A percentile compares a stretch with the other conserved stretches of the same genome.
phyloP scores from a whole-genome alignment of 2,888 invertebrate species.

The Nemurella pictetii region DNA sequence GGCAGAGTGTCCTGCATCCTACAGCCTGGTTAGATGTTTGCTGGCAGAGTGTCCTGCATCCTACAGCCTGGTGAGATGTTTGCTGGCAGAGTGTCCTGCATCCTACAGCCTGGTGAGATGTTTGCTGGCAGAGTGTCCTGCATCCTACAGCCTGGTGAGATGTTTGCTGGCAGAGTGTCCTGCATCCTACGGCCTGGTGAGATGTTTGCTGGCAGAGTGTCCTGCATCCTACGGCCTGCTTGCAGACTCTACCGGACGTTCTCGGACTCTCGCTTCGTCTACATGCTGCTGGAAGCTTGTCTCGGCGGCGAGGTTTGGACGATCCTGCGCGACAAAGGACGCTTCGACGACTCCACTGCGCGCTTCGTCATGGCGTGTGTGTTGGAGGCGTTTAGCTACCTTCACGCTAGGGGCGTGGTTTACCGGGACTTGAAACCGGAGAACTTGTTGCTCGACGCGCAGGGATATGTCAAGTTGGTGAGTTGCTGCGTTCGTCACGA shows the following conservation, averaged over 20 bases:
- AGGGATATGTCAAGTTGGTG: slow-evolving; percentile 68
- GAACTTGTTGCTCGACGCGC: slow-evolving; percentile 64
- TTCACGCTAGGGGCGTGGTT: slow-evolving; percentile 66
- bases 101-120: no score
- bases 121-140: no score
- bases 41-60: no score
- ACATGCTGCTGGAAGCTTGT: slow-evolving; percentile 73
- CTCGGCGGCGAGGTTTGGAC: slow-evolving; percentile 76
- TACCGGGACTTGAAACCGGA: slow-evolving; percentile 71
- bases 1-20: no score
- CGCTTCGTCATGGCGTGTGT: slow-evolving; percentile 71
- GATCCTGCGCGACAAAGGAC: slow-evolving; percentile 65
- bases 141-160: no score
- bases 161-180: no score
- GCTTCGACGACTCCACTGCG: slow-evolving; percentile 66
- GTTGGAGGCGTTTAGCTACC: slow-evolving; percentile 69
- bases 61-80: no score
- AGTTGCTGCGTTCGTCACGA: slow-evolving; percentile 39
- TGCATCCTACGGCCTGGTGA: no score
- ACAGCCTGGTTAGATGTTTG: no score
- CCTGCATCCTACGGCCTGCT: no score
- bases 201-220: no score
- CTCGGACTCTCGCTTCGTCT: slow-evolving; percentile 69
- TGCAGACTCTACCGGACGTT: slow-evolving; percentile 67
- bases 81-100: no score